Conservation (phyloP, 1,140 invertebrate species). For the Macrobrachium nipponense region DNA sequence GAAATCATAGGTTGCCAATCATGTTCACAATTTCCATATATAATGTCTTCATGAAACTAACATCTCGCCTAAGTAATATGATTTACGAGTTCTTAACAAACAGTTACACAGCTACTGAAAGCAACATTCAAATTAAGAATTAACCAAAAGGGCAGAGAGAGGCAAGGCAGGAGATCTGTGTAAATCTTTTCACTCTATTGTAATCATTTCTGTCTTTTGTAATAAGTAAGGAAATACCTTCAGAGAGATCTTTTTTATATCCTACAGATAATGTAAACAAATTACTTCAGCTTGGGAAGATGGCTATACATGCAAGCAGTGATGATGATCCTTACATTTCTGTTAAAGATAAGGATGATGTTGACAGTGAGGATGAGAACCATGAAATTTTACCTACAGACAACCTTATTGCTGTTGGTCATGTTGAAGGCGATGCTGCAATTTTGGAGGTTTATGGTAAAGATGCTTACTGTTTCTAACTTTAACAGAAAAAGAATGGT, state of each 20-base stretch:
- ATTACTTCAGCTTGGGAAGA: constrained; percentile 35
- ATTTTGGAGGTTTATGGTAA: constrained; percentile 89
- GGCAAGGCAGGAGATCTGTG: too few species aligned
- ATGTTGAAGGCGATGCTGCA: constrained; percentile 85
- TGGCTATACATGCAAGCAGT: constrained; percentile 67
- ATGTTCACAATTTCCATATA: too few species aligned
- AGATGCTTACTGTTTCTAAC: constrained; percentile 46
- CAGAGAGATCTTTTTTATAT: background rate
- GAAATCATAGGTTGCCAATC: too few species aligned
- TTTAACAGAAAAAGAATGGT: background rate
- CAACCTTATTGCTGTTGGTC: constrained; percentile 91
- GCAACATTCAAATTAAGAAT: too few species aligned
- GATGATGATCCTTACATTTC: constrained; percentile 75
- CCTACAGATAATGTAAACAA: constrained; percentile 27
- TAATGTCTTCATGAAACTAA: too few species aligned
- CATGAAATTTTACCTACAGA: constrained; percentile 89
- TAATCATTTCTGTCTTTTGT: too few species aligned
- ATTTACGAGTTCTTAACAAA: too few species aligned
- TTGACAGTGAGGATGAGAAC: constrained; percentile 81
- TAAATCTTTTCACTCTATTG: too few species aligned
- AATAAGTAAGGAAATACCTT: too few species aligned
- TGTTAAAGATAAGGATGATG: constrained; percentile 76
- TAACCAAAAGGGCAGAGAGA: too few species aligned
- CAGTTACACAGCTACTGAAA: too few species aligned
- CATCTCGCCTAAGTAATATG: too few species aligned